Conservation (phyloP, 2,797 vertebrate species). For the Urosaurus nigricauda region DNA sequence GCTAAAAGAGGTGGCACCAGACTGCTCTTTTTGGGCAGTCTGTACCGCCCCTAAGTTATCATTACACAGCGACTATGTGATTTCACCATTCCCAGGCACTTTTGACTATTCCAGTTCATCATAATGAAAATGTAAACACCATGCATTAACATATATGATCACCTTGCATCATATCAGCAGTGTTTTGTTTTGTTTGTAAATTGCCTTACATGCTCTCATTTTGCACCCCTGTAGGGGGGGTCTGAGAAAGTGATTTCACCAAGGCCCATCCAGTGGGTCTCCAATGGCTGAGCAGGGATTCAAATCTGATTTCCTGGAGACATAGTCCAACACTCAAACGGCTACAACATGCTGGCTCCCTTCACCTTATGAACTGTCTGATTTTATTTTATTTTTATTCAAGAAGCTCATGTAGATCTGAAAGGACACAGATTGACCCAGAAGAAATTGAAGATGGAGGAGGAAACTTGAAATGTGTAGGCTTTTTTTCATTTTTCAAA, state of each 20-base stretch:
- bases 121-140: background rate
- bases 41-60: too few relatives aligned
- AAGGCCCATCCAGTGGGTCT: too few relatives aligned
- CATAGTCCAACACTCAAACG: too few relatives aligned
- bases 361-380: too few relatives aligned
- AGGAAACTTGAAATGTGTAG: too few relatives aligned
- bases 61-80: background rate
- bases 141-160: background rate
- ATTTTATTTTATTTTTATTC: background rate
- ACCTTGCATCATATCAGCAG: background rate
- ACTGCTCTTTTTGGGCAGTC: too few relatives aligned
- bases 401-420: background rate
- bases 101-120: background rate
- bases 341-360: too few relatives aligned
- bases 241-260: too few relatives aligned
- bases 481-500: too few relatives aligned
- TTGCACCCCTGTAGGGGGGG: background rate
- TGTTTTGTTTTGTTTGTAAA: background rate
- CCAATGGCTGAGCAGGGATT: too few relatives aligned
- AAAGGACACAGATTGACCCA: background rate
- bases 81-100: background rate
- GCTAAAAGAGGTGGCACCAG: too few relatives aligned
- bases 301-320: too few relatives aligned
- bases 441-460: background rate
- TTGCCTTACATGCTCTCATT: background rate